phyloP scores from a whole-genome alignment of 2,797 vertebrate genomes.

The Gymnoscopelus braueri region DNA sequence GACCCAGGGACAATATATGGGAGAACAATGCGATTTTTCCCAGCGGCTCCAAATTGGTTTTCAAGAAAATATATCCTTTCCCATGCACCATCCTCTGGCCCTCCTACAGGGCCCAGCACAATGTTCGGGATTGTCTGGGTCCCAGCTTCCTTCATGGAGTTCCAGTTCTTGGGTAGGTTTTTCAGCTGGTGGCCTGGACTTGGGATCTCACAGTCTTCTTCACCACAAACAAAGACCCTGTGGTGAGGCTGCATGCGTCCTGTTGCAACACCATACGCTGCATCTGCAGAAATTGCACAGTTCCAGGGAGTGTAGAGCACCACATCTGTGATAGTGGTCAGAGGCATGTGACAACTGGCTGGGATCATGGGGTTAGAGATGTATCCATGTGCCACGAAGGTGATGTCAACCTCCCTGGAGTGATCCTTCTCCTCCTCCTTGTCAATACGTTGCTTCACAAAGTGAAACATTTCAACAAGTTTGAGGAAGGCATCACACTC shows the following conservation, averaged over 20 bases:
- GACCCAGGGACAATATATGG: neutral
- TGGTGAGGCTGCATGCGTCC: neutral
- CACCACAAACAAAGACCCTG: neutral
- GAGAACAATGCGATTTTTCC: constrained; percentile 13
- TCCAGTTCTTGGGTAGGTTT: neutral
- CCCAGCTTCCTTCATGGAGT: constrained; percentile 25
- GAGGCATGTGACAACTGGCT: too few relatives aligned
- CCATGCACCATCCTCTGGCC: neutral
- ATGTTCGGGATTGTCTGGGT: constrained; percentile 5
- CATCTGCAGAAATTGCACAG: neutral
- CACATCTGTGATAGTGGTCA: constrained; percentile 12
- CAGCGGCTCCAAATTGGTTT: accelerated
- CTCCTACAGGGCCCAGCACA: accelerated
- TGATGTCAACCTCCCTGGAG: too few relatives aligned
- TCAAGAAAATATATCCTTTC: neutral
- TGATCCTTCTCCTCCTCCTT: too few relatives aligned
- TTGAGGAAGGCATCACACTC: too few relatives aligned
- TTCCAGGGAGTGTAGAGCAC: constrained; percentile 45
- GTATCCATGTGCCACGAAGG: too few relatives aligned
- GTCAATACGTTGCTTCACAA: too few relatives aligned
- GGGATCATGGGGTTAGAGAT: too few relatives aligned
- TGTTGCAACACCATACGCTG: constrained; percentile 16
- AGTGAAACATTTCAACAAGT: too few relatives aligned
- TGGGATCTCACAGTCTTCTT: too few relatives aligned
- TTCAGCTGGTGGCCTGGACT: neutral